Percentiles rank a stretch among this genome's conserved stretches.
Evolutionary conservation across 2,113 vertebrate genomes (phyloP).

Genomic region (Aegotheles bennettii): DNA sequence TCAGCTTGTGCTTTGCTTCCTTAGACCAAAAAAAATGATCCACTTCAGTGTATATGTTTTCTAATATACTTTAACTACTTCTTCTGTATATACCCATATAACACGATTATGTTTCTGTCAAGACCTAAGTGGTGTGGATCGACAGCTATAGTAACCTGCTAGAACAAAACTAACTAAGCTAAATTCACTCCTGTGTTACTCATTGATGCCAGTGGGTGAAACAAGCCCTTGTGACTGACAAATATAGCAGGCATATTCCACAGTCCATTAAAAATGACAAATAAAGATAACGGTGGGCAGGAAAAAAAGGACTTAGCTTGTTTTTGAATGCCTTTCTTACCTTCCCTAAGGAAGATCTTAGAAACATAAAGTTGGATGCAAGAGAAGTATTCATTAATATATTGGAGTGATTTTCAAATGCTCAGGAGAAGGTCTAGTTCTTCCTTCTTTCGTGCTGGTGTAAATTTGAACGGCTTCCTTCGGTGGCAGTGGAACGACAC

Average conservation of each 20-base stretch:
- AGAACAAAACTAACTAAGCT: conserved; percentile 2
- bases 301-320: not conserved
- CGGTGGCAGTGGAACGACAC: not conserved
- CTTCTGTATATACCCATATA: not conserved
- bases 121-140: conserved; percentile 24
- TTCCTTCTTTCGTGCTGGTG: not conserved
- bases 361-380: not conserved
- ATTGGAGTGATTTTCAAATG: conserved; percentile 6
- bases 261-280: conserved; percentile 1
- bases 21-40: not conserved
- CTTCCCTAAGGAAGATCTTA: not conserved
- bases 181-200: not conserved
- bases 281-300: not conserved
- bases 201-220: not conserved
- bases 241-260: not conserved
- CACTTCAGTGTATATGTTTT: conserved; percentile 19
- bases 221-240: not conserved
- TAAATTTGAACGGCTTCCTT: conserved; percentile 20
- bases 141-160: not conserved
- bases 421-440: not conserved
- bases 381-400: conserved; percentile 9
- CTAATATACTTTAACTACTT: conserved; percentile 46
- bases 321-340: not conserved
- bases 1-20: not conserved
- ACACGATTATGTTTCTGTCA: conserved; percentile 49